phyloP scores from a whole-genome alignment of 2,113 vertebrate species.

The Pollimyrus isidori region DNA sequence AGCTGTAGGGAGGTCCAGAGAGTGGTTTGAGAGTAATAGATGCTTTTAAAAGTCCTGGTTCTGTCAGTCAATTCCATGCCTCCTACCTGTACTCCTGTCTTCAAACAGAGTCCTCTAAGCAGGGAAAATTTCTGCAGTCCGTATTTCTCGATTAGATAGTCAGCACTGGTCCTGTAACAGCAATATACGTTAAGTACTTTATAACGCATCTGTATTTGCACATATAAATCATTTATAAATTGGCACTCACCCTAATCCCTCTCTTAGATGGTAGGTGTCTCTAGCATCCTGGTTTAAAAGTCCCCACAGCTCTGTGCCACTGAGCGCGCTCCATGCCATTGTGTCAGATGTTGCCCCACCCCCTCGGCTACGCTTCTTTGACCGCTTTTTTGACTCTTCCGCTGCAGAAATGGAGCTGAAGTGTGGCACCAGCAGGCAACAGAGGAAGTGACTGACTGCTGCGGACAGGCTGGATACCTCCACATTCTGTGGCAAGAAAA shows the following conservation, averaged over 20 bases:
- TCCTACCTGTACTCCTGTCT: constrained; percentile 69
- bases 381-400: constrained; percentile 64
- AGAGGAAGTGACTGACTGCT: constrained; percentile 69
- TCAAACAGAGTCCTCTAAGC: constrained; percentile 69
- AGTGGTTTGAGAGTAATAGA: neutral
- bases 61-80: neutral
- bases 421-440: constrained; percentile 67
- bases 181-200: neutral
- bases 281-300: constrained; percentile 58
- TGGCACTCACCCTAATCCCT: constrained; percentile 50
- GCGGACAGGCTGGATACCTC: constrained; percentile 60
- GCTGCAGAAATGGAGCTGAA: constrained; percentile 45
- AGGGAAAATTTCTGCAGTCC: constrained; percentile 67
- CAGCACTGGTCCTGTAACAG: constrained; percentile 53
- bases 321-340: constrained; percentile 58
- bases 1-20: constrained; percentile 48
- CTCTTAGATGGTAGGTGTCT: constrained; percentile 58
- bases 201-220: neutral
- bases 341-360: constrained; percentile 49
- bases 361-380: constrained; percentile 55
- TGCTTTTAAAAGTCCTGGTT: neutral
- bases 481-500: constrained; percentile 49
- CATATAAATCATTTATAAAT: neutral
- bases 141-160: constrained; percentile 61
- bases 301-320: constrained; percentile 63